A percentile compares a stretch with the other conserved stretches of the same genome.
Conservation (phyloP, 1,140 invertebrate species). For the Leptonema lineaticorne region DNA sequence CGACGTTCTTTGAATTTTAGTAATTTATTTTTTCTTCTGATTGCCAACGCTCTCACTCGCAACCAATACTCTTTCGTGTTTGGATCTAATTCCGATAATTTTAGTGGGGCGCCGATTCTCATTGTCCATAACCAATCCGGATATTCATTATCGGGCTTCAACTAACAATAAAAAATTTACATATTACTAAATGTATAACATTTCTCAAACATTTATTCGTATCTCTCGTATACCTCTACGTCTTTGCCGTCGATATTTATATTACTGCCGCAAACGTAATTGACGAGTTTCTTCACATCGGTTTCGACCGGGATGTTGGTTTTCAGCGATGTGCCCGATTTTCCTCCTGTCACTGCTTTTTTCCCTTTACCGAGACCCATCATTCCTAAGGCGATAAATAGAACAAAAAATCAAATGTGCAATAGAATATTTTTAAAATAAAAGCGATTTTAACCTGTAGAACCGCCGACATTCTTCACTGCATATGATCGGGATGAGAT, state of each 20-base stretch:
- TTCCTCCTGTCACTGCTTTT: conserved; percentile 59
- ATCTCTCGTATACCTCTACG: too few species aligned
- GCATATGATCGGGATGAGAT: background rate
- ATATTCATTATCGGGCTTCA: conserved; percentile 86
- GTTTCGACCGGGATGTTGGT: conserved; percentile 81
- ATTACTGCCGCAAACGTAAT: conserved; percentile 84
- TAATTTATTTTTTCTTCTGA: conserved; percentile 63
- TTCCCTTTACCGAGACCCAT: conserved; percentile 52
- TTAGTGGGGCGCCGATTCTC: conserved; percentile 59
- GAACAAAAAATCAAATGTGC: background rate
- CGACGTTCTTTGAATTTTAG: conserved; percentile 49
- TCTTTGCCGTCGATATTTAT: conserved; percentile 77
- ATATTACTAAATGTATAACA: background rate
- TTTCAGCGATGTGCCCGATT: conserved; percentile 64
- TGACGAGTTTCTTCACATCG: conserved; percentile 77
- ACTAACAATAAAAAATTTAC: conserved; percentile 44
- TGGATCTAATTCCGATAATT: conserved; percentile 76
- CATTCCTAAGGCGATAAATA: conserved; percentile 19
- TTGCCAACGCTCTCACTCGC: conserved; percentile 61
- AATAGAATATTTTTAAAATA: background rate
- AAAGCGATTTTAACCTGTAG: background rate
- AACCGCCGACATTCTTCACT: background rate
- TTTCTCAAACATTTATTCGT: conserved; percentile 42
- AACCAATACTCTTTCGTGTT: conserved; percentile 81
- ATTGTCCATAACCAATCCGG: conserved; percentile 91